Evolutionary conservation across 2,113 vertebrate species (phyloP), one percentile per base, ranked within the genome.

Genomic region (Myrmecophaga tridactyla): DNA sequence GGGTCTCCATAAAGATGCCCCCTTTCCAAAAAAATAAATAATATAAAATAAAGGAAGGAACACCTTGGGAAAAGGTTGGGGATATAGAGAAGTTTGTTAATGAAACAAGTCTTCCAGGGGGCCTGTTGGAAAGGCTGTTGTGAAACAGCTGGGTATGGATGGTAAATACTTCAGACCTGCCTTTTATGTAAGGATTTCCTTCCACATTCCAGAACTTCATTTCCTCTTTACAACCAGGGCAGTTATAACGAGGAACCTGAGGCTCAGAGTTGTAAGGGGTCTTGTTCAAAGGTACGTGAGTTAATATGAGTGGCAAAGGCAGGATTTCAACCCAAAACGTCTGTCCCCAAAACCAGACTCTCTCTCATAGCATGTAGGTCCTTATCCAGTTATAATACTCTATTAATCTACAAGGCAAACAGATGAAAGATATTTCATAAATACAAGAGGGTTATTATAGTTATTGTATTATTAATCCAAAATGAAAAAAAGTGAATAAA

Each of bases 301-400:
- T 95, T n/a, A 92, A 56, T 63, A 48, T 43, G 48, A 92, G 31
- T 89, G n/a, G 53, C 46, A 76, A 89, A 95, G 46, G 43, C 63
- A 62, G 78, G 56, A 43, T n/a, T 87, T 84, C 11, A 69, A 7
- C 5, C 10, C 12, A 56, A 72, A 90, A 53, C 2, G n/a, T 69
- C 46, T 67, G 63, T 77, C 65, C 62, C 63, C 53, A 86, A 62
- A 92, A 60, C 34, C 63, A 65, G 21, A 69, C 27, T 92, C 17
- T 63, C 46, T 48, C 78, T 36, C 39, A 65, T 41, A 62, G 20
- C 51, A 80, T 43, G 56, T 9, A 75, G 29, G 21, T 10, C 31
- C 43, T 90, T 39, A 77, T 89, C 43, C 11, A 53, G 36, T 43
- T 60, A 67, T 78, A 27, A 69, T 53, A 20, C 27, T 89, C 29